Conservation (phyloP, 2,113 vertebrate genomes). For the Zingel zingel region DNA sequence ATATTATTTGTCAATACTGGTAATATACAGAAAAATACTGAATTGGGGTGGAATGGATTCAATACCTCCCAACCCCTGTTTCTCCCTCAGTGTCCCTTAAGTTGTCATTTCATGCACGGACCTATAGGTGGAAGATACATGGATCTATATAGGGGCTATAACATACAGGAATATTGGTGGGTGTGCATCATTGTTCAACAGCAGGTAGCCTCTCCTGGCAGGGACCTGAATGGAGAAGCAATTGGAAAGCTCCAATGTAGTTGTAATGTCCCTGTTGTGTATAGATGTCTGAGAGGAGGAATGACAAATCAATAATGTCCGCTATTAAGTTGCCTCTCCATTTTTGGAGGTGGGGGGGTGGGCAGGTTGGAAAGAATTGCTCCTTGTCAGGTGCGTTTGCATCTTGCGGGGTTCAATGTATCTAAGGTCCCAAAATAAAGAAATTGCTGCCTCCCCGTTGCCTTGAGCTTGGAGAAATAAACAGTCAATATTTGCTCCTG, state of each 20-base stretch:
- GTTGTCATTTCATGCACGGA: slow-evolving; percentile 7
- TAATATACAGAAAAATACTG: neutral
- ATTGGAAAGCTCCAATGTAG: slow-evolving; percentile 63
- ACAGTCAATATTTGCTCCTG: slow-evolving; percentile 85
- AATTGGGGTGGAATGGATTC: neutral
- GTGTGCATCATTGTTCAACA: slow-evolving; percentile 50
- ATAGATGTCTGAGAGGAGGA: slow-evolving; percentile 65
- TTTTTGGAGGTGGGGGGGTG: slow-evolving; percentile 41
- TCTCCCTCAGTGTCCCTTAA: neutral
- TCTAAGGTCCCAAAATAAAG: slow-evolving; percentile 80
- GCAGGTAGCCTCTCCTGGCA: slow-evolving; percentile 36
- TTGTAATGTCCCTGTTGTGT: slow-evolving; percentile 75
- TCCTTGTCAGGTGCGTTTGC: slow-evolving; percentile 80
- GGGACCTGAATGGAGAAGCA: slow-evolving; percentile 32
- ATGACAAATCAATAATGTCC: slow-evolving; percentile 80
- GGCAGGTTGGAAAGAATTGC: slow-evolving; percentile 45
- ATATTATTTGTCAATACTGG: neutral
- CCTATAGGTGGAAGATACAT: neutral
- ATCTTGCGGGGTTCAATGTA: slow-evolving; percentile 83
- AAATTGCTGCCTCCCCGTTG: slow-evolving; percentile 82
- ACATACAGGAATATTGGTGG: slow-evolving; percentile 3
- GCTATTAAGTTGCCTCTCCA: slow-evolving; percentile 67
- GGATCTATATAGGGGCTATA: neutral
- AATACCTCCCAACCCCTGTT: neutral
- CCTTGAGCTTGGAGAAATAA: slow-evolving; percentile 84